Base-by-base conservation (phyloP, 2,888 invertebrate species). In the Smittia sp. region DNA sequence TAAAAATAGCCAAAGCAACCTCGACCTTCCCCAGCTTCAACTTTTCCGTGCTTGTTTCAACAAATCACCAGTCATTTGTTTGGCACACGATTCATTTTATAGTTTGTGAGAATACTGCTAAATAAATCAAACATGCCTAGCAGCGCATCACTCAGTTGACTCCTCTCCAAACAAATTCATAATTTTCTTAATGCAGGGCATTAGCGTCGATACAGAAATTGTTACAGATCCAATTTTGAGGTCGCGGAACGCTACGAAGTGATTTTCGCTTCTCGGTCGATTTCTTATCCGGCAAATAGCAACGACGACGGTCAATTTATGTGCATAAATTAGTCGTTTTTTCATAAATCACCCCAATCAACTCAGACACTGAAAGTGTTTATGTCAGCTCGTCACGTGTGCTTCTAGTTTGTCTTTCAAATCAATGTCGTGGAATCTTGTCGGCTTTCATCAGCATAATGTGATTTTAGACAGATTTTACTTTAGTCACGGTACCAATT, bases 381-480 rank as follows among this genome's bases (percentile, higher is more conserved):
- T n/a, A 46, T 46, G 46, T 46, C 46, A 15, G n/a, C n/a, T 46
- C 15, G 46, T 46, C 46, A 46, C 46, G 46, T 46, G 46, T 46
- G 46, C 11, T 15, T 46, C 32, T 32, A 32, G 32, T 46, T 46
- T 15, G 46, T 46, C 46, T 46, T 46, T 46, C 46, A 46, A 46
- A 46, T 46, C 46, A 46, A n/a, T 46, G 46, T 46, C 46, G 15
- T 13, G 15, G n/a, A 15, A 46, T 46, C 46, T 46, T 46, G 46
- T 46, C 38, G 38, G 11, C 38, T 6, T 38, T 38, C 46, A 46
- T 46, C 46, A 46, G 15, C 46, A 46, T 46, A 46, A 46, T 46
- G 46, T 46, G 11, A 46, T 46, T 46, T 46, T 46, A 46, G n/a
- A 7, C n/a, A 11, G 11, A 11, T 46, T n/a, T 15, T 46, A 46